Conservation (phyloP, 2,113 vertebrate species). For the Sylvilagus bachmani region DNA sequence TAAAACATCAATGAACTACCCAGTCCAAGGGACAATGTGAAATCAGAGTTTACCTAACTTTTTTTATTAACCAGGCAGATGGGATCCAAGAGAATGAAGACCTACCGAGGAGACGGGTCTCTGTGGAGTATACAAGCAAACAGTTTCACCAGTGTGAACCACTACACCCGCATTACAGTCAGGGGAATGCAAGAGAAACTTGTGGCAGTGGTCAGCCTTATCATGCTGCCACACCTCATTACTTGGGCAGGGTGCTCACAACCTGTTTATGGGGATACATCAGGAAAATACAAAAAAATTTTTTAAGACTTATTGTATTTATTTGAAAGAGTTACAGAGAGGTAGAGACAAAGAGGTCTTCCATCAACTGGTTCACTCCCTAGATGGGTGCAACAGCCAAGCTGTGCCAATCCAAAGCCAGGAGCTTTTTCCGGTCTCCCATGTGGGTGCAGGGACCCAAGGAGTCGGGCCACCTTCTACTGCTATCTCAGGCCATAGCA, state of each 20-base stretch:
- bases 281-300: neutral
- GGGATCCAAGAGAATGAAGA: neutral
- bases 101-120: neutral
- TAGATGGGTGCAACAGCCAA: too few relatives aligned
- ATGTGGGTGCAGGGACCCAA: too few relatives aligned
- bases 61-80: neutral
- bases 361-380: too few relatives aligned
- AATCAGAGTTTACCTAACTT: neutral
- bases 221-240: neutral
- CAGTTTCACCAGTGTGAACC: neutral
- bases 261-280: neutral
- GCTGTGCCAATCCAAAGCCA: too few relatives aligned
- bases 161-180: neutral
- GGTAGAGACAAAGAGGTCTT: too few relatives aligned
- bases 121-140: neutral
- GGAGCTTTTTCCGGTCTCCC: too few relatives aligned
- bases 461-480: too few relatives aligned
- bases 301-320: too few relatives aligned
- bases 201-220: neutral
- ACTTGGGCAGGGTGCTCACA: neutral
- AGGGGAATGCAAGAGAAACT: neutral
- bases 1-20: neutral
- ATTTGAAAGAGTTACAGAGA: too few relatives aligned
- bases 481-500: too few relatives aligned
- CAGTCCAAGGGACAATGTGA: neutral